These are phyloP conservation scores for Furcula furcula DNA, from an alignment of 2,888 invertebrate species.

Conservation along the genomic window DNA sequence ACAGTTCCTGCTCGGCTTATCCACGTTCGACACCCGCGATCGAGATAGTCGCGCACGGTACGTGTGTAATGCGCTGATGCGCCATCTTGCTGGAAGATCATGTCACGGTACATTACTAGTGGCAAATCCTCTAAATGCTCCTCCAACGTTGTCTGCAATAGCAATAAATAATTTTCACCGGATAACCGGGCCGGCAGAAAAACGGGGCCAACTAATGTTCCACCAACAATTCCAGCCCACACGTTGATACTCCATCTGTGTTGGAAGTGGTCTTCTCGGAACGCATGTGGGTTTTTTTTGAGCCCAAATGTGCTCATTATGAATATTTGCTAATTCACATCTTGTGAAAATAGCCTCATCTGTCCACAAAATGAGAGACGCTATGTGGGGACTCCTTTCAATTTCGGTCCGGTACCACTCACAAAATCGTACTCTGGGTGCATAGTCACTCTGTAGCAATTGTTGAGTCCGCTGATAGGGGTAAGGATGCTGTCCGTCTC, in stretches of 20 bases:
- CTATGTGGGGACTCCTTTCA: neutral
- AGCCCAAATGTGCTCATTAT: conserved; percentile 1
- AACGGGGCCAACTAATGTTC: neutral
- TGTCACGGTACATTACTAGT: neutral
- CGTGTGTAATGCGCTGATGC: conserved; percentile 2
- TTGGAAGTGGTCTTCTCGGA: neutral
- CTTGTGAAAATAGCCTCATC: neutral
- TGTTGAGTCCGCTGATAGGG: conserved; percentile 1
- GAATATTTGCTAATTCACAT: neutral
- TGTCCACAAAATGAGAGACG: neutral
- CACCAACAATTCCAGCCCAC: neutral
- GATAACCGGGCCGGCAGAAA: neutral
- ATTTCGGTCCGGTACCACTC: neutral
- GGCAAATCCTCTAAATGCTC: neutral
- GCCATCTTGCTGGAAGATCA: neutral
- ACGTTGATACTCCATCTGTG: neutral
- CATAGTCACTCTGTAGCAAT: neutral
- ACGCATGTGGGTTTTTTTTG: neutral
- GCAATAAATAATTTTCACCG: neutral
- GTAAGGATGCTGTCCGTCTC: conserved; percentile 4
- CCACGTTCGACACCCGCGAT: conserved; percentile 2
- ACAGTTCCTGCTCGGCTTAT: conserved; percentile 12
- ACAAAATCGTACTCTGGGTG: neutral
- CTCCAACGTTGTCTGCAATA: neutral
- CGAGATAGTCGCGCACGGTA: conserved; percentile 1